These are phyloP conservation scores for cat (Felis catus) DNA, from an alignment of 2,113 vertebrate species.

Conservation along the genomic window DNA sequence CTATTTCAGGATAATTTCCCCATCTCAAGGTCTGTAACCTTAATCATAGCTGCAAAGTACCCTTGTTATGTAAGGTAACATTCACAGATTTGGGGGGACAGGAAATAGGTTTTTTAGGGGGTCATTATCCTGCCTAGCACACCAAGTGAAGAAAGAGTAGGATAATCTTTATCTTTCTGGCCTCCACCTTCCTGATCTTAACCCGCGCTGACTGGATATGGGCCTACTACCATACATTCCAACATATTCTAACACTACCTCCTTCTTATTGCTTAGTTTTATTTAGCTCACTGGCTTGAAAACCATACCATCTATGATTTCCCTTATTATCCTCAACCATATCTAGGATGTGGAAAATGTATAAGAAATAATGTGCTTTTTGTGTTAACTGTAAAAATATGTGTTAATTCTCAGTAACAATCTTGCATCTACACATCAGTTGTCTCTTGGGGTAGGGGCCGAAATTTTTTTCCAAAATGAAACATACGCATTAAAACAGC, in stretches of 20 bases:
- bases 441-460: not conserved
- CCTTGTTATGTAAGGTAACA: not conserved
- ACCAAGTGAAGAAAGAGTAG: not conserved
- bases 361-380: slow-evolving; percentile 10
- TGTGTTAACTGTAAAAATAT: not conserved
- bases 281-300: slow-evolving; percentile 12
- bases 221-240: not conserved
- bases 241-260: not conserved
- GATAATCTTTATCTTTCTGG: not conserved
- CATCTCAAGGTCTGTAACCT: not conserved
- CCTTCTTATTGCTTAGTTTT: not conserved
- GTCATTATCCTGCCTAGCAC: not conserved
- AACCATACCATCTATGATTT: not conserved
- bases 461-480: not conserved
- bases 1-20: not conserved
- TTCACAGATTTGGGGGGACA: not conserved
- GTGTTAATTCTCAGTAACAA: slow-evolving; percentile 12
- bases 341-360: not conserved
- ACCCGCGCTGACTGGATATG: not conserved
- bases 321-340: not conserved
- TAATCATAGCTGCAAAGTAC: not conserved
- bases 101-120: not conserved
- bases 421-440: not conserved
- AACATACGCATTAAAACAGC: not conserved
- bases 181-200: not conserved